Base-by-base conservation (phyloP, 2,113 vertebrate genomes). In the Takifugu flavidus region DNA sequence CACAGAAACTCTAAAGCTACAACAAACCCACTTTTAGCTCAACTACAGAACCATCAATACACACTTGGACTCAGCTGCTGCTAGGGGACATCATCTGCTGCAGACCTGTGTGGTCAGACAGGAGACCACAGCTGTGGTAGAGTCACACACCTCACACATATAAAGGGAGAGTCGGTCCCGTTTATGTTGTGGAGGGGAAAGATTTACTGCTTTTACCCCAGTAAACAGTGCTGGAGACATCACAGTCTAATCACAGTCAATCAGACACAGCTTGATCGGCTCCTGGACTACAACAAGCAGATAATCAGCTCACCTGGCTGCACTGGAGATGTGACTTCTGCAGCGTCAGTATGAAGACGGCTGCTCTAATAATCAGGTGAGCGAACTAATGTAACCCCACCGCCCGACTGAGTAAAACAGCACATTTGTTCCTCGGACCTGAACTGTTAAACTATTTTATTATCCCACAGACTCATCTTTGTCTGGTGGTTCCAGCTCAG, bases 241-340 rank as follows among this genome's bases (percentile, higher is more conserved):
- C 42, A 25, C 29, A 26, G n/a, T 63, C 12, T 27, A 59, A 75
- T 70, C 46, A 57, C 14, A 46, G 46, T 47, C 49, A 74, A 82
- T 44, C 58, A 74, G 20, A 11, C 13, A 28, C 71, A 71, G 72
- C 72, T 61, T 8, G 53, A 7, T 29, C 0, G 20, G 0, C 25
- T 29, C 8, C 10, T 2, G 27, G 74, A 3, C 47, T 53, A 2
- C 8, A 67, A 49, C 56, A 46, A 65, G 67, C 55, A 56, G 49
- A 26, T 78, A 45, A 75, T 78, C n/a, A 80, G 57, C 46, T 29
- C 74, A 76, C 63, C 76, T 78, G 79, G 46, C n/a, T 2, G 56
- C 52, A 46, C 49, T 28, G 25, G 1, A 2, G 1, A 13, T 47
- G 25, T 2, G 20, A 43, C 27, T 50, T 6, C 45, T 69, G 13